Evolutionary conservation across 2,113 vertebrate genomes (phyloP).

Genomic region (Lathamus discolor): DNA sequence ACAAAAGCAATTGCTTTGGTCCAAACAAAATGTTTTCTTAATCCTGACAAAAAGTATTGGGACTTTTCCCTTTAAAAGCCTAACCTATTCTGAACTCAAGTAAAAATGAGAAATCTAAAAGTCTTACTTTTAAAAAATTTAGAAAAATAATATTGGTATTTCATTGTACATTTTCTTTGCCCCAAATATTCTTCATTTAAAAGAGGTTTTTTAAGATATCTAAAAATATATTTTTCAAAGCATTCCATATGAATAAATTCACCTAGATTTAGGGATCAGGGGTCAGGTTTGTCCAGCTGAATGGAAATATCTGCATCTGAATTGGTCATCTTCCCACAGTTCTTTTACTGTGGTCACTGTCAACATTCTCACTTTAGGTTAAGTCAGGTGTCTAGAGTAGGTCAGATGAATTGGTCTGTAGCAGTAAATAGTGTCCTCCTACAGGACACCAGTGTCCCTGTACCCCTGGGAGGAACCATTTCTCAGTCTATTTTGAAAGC

Average conservation of each 20-base stretch:
- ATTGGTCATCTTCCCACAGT: accelerated
- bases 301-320: not conserved
- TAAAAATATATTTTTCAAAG: not conserved
- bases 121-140: not conserved
- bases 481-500: not conserved
- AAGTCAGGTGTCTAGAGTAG: not conserved
- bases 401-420: not conserved
- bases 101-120: not conserved
- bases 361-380: not conserved
- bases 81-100: not conserved
- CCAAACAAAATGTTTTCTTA: not conserved
- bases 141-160: not conserved
- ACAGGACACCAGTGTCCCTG: accelerated
- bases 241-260: not conserved
- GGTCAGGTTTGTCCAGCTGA: not conserved
- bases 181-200: not conserved
- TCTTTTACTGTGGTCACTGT: not conserved
- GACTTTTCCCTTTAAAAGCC: not conserved
- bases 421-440: not conserved
- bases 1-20: not conserved
- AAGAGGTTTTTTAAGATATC: not conserved
- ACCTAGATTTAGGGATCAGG: not conserved
- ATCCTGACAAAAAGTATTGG: not conserved
- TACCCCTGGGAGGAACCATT: not conserved
- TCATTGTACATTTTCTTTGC: not conserved